These are phyloP conservation scores for Hippocampus mohnikei DNA, from an alignment of 2,113 vertebrate species.

Conservation along the genomic window DNA sequence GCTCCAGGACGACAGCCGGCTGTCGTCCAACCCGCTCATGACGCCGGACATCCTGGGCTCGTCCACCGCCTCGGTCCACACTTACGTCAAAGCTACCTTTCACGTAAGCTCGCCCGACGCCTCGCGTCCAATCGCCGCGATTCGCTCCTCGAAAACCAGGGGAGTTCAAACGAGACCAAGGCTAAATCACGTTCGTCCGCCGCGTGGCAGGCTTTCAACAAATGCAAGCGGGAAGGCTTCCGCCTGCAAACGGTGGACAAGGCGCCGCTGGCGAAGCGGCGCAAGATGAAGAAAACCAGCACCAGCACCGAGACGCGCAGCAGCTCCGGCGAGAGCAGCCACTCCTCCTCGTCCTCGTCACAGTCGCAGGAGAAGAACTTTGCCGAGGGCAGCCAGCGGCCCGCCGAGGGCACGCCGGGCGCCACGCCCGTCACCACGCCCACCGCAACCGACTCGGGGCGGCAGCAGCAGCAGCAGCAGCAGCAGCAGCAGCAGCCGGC, in stretches of 20 bases:
- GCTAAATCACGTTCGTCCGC: too few relatives aligned
- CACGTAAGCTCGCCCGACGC: constrained; percentile 72
- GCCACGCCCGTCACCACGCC: constrained; percentile 54
- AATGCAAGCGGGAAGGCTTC: constrained; percentile 96
- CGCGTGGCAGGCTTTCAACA: constrained; percentile 88
- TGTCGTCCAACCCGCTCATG: constrained; percentile 97
- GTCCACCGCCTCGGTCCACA: constrained; percentile 90
- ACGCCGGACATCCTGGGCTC: constrained; percentile 94
- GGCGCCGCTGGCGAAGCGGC: constrained; percentile 83
- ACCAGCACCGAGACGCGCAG: constrained; percentile 97
- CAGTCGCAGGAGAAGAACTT: constrained; percentile 83
- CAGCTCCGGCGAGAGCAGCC: constrained; percentile 96
- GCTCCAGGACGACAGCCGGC: constrained; percentile 95
- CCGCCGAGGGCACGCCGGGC: constrained; percentile 47
- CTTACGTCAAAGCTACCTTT: constrained; percentile 96
- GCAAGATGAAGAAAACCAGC: constrained; percentile 99
- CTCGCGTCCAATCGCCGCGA: neutral
- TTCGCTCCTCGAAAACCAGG: neutral
- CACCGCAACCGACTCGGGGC: constrained; percentile 46
- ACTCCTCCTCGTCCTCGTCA: constrained; percentile 90
- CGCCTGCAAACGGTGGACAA: constrained; percentile 94
- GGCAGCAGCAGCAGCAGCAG: constrained; percentile 48
- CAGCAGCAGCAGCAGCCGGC: constrained; percentile 28
- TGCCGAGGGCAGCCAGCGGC: constrained; percentile 53
- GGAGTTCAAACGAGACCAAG: neutral